Evolutionary conservation across 2,113 vertebrate genomes (phyloP), one percentile per base, ranked within the genome.

Genomic region (Catagonus wagneri): DNA sequence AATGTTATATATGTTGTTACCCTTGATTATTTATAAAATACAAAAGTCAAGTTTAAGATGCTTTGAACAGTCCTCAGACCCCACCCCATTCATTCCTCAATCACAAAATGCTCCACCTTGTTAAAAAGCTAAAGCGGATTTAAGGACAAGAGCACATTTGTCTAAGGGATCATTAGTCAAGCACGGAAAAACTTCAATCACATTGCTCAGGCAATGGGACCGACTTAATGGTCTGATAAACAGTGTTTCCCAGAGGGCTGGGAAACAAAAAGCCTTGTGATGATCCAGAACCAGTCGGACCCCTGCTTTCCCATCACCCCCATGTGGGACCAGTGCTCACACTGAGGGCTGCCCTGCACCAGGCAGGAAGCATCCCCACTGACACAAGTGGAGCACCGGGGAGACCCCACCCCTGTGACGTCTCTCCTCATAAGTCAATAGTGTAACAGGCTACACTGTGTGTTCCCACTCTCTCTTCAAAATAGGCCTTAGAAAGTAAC

Each of bases 311-410:
- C 14, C 1, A 16, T 16, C 5, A 36, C 6, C 27, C 16, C 16
- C 78, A 52, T 0, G 0, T 3, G 8, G 65, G 7, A 17, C 36
- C 1, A 0, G 22, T 3, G 23, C 39, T 39, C 52, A 3, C 0
- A 14, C 25, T 9, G 13, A 69, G 14, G 52, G 44, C 60, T 32
- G 32, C n/a, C 4, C 22, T 0, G 0, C 20, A 6, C 17, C 2
- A 34, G 1, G 3, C 17, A 10, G 50, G 23, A 8, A 23, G 52
- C 29, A 23, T 25, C 20, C 15, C 60, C 50, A 25, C 16, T 0
- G n/a, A 20, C 1, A 52, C 19, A 7, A 7, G 15, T 0, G 2
- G 52, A 44, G 66, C 16, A 2, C 22, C 1, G 14, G 63, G n/a
- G 65, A n/a, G 58, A 19, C 32, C 14, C 19, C 10, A 17, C 15